Evolutionary conservation across 2,113 vertebrate species (phyloP).

Genomic region (Rhinoptilus africanus): DNA sequence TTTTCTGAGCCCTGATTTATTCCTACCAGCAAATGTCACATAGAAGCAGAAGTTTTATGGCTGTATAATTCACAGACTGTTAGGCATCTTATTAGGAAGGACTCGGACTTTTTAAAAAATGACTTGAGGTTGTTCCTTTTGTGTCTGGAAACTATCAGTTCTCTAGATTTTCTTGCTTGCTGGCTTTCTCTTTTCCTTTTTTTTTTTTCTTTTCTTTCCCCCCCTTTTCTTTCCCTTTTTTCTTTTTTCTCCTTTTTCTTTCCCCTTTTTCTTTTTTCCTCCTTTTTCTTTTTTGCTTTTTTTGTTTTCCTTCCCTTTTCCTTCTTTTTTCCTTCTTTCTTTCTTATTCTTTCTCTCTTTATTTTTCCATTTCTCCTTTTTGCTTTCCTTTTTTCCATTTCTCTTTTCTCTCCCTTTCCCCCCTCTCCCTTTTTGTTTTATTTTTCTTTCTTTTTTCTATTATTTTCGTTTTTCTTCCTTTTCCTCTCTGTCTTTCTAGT

Average conservation of each 20-base stretch:
- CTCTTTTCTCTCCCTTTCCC: too few species aligned
- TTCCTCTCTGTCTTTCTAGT: not conserved
- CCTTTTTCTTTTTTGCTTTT: too few species aligned
- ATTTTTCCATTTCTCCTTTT: too few species aligned
- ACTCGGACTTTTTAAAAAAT: not conserved
- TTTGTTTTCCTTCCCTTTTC: too few species aligned
- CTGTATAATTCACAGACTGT: constrained; percentile 7
- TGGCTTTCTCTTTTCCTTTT: not conserved
- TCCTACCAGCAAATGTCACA: not conserved
- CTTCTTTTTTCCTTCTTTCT: too few species aligned
- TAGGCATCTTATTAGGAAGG: constrained; percentile 39
- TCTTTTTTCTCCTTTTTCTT: too few species aligned
- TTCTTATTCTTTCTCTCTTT: not conserved
- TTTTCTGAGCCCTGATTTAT: constrained; percentile 3
- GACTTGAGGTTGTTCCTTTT: not conserved
- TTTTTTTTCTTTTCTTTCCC: accelerated
- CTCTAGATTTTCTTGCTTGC: not conserved
- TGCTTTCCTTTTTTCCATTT: too few species aligned
- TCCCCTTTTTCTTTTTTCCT: too few species aligned
- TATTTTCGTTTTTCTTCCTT: not conserved
- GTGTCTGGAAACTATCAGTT: not conserved
- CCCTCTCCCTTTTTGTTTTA: accelerated
- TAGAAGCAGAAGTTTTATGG: constrained; percentile 3
- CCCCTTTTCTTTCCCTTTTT: too few species aligned
- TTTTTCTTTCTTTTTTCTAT: too few species aligned